A percentile compares a stretch with the other conserved stretches of the same genome.
Evolutionary conservation across 2,888 invertebrate species (phyloP).

Genomic region (Catonia carolina): DNA sequence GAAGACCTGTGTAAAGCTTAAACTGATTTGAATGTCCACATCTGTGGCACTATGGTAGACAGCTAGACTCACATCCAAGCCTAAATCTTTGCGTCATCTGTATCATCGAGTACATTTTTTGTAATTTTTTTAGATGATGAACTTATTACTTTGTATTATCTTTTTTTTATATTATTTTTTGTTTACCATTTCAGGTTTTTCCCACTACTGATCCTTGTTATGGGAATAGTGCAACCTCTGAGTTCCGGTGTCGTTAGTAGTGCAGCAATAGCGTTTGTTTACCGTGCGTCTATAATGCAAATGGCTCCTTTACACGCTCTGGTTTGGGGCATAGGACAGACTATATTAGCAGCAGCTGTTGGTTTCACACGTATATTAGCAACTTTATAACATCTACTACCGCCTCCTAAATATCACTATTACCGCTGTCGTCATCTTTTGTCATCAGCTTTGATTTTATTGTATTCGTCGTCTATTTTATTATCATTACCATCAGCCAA

Average conservation of each 20-base stretch:
- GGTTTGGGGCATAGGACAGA: slow-evolving; percentile 93
- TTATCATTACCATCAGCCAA: too few species aligned
- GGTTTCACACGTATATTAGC: slow-evolving; percentile 91
- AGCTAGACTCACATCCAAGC: too few species aligned
- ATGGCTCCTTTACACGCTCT: slow-evolving; percentile 90
- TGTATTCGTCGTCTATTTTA: too few species aligned
- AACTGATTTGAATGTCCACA: too few species aligned
- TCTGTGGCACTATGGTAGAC: too few species aligned
- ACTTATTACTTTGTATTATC: too few species aligned
- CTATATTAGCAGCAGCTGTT: slow-evolving; percentile 78
- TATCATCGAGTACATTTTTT: too few species aligned
- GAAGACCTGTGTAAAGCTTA: too few species aligned
- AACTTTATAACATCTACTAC: slow-evolving; percentile 51
- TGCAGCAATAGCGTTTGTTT: slow-evolving; percentile 90
- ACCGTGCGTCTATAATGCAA: slow-evolving; percentile 77
- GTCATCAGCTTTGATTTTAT: too few species aligned
- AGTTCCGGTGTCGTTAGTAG: slow-evolving; percentile 84
- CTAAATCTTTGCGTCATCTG: too few species aligned
- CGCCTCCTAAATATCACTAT: slow-evolving; percentile 8
- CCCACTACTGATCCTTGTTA: slow-evolving; percentile 76
- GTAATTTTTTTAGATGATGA: too few species aligned
- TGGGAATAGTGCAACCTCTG: slow-evolving; percentile 84
- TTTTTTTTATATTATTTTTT: slow-evolving; percentile 23
- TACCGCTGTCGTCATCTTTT: background rate
- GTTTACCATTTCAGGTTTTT: slow-evolving; percentile 61